Evolutionary conservation across 2,113 vertebrate species (phyloP).

Genomic region (human (Homo sapiens)): GRCh38 chrX:138455001-138455500

Average conservation of each 20-base stretch:
- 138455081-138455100: background rate
- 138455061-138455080: background rate
- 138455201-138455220: background rate
- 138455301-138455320: background rate
- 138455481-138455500: conserved; percentile 19
- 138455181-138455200: background rate
- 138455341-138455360: background rate
- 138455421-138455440: conserved; percentile 45
- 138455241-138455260: background rate
- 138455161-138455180: background rate
- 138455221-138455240: background rate
- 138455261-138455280: background rate
- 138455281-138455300: background rate
- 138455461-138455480: background rate
- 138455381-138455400: conserved; percentile 19
- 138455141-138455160: background rate
- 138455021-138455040: background rate
- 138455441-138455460: conserved; percentile 37
- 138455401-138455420: background rate
- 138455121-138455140: conserved; percentile 1
- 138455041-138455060: background rate
- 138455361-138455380: background rate
- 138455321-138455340: background rate
- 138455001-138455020: background rate
- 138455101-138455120: background rate